phyloP scores from a whole-genome alignment of 2,113 vertebrate genomes.

The Platichthys flesus region DNA sequence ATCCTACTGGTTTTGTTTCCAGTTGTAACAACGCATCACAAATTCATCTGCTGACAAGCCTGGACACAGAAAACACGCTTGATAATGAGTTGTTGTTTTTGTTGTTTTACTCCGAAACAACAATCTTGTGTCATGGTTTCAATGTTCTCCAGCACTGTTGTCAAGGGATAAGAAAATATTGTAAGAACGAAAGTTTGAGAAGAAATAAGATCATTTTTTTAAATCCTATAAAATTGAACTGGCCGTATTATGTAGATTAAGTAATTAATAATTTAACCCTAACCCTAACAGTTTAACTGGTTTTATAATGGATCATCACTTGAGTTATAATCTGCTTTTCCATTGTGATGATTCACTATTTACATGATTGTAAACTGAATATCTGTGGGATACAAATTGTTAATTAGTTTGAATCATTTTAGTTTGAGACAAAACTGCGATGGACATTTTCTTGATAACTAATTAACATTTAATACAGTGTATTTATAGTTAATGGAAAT shows the following conservation, averaged over 20 bases:
- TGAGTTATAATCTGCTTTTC: not conserved
- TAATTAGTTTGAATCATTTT: no score
- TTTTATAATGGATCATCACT: not conserved
- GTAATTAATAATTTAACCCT: no score
- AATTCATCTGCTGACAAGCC: slow-evolving; percentile 33
- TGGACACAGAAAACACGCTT: slow-evolving; percentile 1
- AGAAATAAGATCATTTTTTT: no score
- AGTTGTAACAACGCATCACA: slow-evolving; percentile 26
- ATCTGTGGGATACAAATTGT: no score
- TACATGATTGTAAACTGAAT: no score
- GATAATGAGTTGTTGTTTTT: slow-evolving; percentile 20
- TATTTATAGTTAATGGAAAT: not conserved
- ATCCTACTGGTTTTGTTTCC: slow-evolving; percentile 23
- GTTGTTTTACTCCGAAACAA: slow-evolving; percentile 10
- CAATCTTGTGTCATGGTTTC: not conserved
- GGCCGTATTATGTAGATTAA: no score
- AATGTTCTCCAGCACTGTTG: not conserved
- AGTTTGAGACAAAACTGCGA: no score
- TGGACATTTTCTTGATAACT: no score
- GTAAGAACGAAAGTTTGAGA: not conserved
- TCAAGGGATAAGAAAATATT: not conserved
- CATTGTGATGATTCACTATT: not conserved
- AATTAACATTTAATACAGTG: not conserved
- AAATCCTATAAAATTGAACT: no score
- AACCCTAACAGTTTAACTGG: not conserved